These are phyloP conservation scores for Anniella stebbinsi DNA, from an alignment of 2,797 vertebrate species.

Conservation along the genomic window DNA sequence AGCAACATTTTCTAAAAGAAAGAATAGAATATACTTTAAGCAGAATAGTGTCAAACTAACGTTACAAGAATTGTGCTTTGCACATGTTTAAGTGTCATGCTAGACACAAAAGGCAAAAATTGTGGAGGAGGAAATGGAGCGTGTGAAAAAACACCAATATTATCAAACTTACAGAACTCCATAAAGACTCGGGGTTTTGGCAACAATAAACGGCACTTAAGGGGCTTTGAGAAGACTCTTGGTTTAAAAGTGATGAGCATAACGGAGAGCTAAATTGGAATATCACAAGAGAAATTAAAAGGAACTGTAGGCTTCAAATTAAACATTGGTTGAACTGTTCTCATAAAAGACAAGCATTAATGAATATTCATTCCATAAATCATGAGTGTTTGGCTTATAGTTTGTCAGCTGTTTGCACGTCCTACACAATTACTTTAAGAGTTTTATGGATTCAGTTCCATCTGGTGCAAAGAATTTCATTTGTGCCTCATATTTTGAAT, in stretches of 20 bases:
- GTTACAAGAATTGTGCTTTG: constrained; percentile 6
- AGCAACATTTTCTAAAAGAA: constrained; percentile 29
- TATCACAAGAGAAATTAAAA: not conserved
- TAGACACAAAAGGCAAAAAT: not conserved
- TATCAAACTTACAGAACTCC: not conserved
- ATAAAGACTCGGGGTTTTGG: not conserved
- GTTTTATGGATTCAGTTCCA: constrained; percentile 37
- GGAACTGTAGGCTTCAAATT: not conserved
- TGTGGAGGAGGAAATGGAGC: not conserved
- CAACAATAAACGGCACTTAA: not conserved
- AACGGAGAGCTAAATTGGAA: not conserved
- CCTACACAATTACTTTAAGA: constrained; percentile 42
- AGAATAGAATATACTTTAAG: constrained; percentile 4
- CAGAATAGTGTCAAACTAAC: not conserved
- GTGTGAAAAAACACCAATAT: not conserved
- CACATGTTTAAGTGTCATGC: not conserved
- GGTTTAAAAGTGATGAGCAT: not conserved
- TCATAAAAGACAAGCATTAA: not conserved
- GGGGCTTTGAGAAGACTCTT: not conserved
- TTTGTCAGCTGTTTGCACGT: constrained; percentile 18
- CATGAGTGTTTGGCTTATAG: not conserved
- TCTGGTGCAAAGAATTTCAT: constrained; percentile 48
- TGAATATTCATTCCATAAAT: rapidly evolving
- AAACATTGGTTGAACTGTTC: constrained; percentile 18
- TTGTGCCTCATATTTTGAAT: constrained; percentile 55